Conservation (phyloP, 2,113 vertebrate species). For the Scalopus aquaticus region DNA sequence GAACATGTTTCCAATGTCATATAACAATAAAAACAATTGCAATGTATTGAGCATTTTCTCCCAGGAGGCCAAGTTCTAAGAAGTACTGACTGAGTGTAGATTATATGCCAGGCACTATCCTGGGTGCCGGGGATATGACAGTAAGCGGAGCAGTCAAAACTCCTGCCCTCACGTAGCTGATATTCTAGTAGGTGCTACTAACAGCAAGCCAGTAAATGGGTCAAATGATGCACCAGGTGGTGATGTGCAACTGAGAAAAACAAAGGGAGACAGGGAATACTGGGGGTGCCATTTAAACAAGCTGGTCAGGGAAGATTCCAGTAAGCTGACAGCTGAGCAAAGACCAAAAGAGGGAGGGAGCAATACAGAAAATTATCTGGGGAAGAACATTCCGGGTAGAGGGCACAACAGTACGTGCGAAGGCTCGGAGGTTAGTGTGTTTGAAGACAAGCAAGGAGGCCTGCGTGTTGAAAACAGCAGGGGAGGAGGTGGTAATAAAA, state of each 20-base stretch:
- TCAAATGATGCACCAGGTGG: not conserved
- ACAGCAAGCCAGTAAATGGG: not conserved
- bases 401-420: not conserved
- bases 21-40: not conserved
- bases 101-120: too few species aligned
- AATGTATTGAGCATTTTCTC: too few species aligned
- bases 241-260: not conserved
- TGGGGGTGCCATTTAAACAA: not conserved
- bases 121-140: too few species aligned
- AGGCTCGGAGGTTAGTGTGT: not conserved
- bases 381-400: not conserved
- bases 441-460: not conserved
- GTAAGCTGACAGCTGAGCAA: not conserved
- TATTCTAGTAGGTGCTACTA: not conserved
- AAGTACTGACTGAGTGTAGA: too few species aligned
- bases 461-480: not conserved
- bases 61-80: not conserved
- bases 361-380: too few species aligned
- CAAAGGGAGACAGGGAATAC: not conserved
- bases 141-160: not conserved
- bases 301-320: not conserved
- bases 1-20: not conserved
- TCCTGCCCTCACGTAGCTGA: too few species aligned
- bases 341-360: not conserved
- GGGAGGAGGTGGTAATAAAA: not conserved